Evolutionary conservation across 2,113 vertebrate species (phyloP).

Genomic region (Callipepla squamata): DNA sequence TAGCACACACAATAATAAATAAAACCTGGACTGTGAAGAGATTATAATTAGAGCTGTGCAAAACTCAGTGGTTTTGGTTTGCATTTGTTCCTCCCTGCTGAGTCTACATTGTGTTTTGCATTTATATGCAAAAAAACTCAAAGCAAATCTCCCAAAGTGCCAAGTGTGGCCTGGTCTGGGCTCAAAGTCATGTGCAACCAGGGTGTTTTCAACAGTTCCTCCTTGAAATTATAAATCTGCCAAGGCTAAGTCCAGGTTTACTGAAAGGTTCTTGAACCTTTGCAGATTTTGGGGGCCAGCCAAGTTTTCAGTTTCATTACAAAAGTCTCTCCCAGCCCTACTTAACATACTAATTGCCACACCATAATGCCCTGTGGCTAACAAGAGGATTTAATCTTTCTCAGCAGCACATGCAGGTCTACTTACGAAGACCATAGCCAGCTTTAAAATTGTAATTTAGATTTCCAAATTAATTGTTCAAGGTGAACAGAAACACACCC

Average conservation of each 20-base stretch:
- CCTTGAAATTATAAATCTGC: conserved; percentile 23
- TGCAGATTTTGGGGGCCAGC: background rate
- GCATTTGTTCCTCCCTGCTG: conserved; percentile 59
- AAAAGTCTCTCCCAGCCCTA: conserved; percentile 35
- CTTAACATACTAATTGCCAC: conserved; percentile 15
- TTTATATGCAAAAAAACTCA: conserved; percentile 53
- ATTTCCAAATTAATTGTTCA: background rate
- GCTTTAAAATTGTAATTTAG: background rate
- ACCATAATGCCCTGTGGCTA: background rate
- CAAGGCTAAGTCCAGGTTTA: conserved; percentile 22
- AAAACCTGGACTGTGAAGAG: conserved; percentile 57
- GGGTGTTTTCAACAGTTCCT: conserved; percentile 2
- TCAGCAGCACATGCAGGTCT: background rate
- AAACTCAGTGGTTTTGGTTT: conserved; percentile 70
- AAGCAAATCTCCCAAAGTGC: conserved; percentile 46
- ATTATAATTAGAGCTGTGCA: conserved; percentile 67
- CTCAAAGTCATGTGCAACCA: background rate
- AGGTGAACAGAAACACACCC: accelerated
- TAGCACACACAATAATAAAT: conserved; percentile 69
- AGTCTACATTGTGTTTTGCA: conserved; percentile 61
- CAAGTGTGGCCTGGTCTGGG: background rate
- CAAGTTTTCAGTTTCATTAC: conserved; percentile 5
- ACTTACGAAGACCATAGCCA: background rate
- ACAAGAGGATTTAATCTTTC: background rate
- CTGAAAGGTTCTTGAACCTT: conserved; percentile 26